Percentiles rank a stretch among this genome's conserved stretches.
Evolutionary conservation across 1,140 invertebrate species (phyloP).

Genomic region (Cryptotermes secundus): DNA sequence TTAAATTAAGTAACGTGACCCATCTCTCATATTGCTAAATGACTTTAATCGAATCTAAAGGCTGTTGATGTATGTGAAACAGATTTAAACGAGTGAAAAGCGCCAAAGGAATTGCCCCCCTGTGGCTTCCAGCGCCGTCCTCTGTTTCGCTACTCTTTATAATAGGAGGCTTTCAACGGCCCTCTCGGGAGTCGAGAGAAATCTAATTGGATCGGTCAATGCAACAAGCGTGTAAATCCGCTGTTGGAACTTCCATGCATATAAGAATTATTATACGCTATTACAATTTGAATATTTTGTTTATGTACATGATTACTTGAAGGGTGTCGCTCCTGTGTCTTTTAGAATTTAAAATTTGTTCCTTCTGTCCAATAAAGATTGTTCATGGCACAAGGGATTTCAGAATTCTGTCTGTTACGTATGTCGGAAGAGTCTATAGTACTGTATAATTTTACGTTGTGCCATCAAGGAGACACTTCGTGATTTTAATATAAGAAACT

Average conservation of each 20-base stretch:
- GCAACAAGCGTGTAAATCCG: not conserved
- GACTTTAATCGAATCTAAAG: constrained; percentile 28
- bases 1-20: not conserved
- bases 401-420: no score
- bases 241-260: not conserved
- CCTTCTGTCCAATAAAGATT: no score
- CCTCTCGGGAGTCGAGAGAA: not conserved
- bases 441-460: no score
- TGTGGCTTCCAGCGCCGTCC: not conserved
- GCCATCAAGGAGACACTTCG: no score
- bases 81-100: constrained; percentile 14
- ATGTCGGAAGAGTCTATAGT: no score
- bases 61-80: constrained; percentile 19
- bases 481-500: no score
- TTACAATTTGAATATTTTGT: no score
- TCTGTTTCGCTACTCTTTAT: not conserved
- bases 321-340: no score
- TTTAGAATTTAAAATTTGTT: not conserved
- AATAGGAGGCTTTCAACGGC: not conserved
- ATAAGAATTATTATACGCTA: not conserved
- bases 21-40: constrained; percentile 24
- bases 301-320: no score
- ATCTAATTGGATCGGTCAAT: constrained; percentile 1
- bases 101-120: not conserved
- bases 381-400: no score